Base-by-base conservation (phyloP, 1,140 invertebrate species). In the Pemphigus obesinymphae region DNA sequence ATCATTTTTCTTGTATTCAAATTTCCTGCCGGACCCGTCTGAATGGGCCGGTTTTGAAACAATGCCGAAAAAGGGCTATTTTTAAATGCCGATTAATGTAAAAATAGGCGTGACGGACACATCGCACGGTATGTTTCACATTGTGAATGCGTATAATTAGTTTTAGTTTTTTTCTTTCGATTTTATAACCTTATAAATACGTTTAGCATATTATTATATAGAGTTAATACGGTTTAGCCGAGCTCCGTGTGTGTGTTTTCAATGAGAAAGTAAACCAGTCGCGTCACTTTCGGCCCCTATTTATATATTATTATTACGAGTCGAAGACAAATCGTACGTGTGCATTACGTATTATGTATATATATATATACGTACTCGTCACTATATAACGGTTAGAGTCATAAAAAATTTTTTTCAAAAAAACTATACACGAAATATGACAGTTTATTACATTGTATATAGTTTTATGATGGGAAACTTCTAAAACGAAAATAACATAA, bases 1-100 rank as follows among this genome's bases (percentile, higher is more conserved):
- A 55, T 76, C 73, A 58, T 76, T 76, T 76, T 76, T 76, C 73
- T 58, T 58, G 73, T 58, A 58, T 76, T 55, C 73, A 76, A 76
- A 76, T 55, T n/a, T 34, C 6, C 8, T 40, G 31, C 45, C 31
- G 73, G 73, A 76, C 73, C 73, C 29, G 73, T 53, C 73, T 29
- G 48, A 31, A 55, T 23, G 31, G 48, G 72, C 72, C 31, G 31
- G 31, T 40, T 78, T n/a, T 58, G 75, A 78, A 78, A 78, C 75
- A 58, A 58, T 78, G 31, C 29, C 11, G 20, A 3, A 7, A 17
- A 31, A 53, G 34, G 75, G 75, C 48, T 55, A 58, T 26, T 78
- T 78, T 58, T 2, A 55, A 58, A 78, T 26, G 75, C 34, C 50
- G 75, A 78, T 78, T 78, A 58, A 78, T 78, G 75, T 76, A 55